Percentiles rank a stretch among this genome's conserved stretches.
Conservation (phyloP, 2,888 invertebrate genomes). For the Unio pictorum region DNA sequence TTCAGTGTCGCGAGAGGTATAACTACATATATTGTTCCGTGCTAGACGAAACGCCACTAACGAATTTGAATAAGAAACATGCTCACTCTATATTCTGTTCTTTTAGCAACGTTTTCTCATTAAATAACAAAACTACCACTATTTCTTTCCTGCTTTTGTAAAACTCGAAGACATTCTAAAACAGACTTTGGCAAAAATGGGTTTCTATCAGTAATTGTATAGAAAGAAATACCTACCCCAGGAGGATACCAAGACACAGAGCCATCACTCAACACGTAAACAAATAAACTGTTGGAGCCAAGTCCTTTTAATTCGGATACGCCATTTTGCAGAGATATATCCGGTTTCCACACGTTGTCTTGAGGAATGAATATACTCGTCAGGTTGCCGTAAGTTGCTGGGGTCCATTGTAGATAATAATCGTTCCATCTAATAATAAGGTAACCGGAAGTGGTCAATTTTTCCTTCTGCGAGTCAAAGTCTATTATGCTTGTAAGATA, state of each 20-base stretch:
- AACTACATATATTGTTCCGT: too few species aligned
- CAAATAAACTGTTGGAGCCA: conserved; percentile 1
- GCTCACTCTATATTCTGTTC: too few species aligned
- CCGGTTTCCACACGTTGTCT: conserved; percentile 8
- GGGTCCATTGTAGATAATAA: conserved; percentile 16
- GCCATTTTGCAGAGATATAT: conserved; percentile 7
- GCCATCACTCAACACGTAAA: not conserved
- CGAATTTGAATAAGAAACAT: too few species aligned
- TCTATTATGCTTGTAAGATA: conserved; percentile 17
- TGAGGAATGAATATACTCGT: not conserved
- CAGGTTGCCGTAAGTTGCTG: conserved; percentile 8
- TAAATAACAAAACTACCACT: too few species aligned
- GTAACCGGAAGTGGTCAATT: conserved; percentile 22
- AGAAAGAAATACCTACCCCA: not conserved
- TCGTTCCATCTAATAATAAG: conserved; percentile 23
- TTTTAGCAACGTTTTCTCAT: too few species aligned
- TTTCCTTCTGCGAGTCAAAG: conserved; percentile 19
- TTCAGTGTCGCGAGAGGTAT: too few species aligned
- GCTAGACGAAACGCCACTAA: too few species aligned
- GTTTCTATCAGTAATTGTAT: too few species aligned
- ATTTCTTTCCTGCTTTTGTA: too few species aligned
- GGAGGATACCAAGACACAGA: conserved; percentile 3
- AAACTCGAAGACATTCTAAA: too few species aligned
- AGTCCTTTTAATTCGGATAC: conserved; percentile 3
- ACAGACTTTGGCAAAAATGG: too few species aligned